phyloP scores from a whole-genome alignment of 2,888 invertebrate genomes.

The Plusia festucae region DNA sequence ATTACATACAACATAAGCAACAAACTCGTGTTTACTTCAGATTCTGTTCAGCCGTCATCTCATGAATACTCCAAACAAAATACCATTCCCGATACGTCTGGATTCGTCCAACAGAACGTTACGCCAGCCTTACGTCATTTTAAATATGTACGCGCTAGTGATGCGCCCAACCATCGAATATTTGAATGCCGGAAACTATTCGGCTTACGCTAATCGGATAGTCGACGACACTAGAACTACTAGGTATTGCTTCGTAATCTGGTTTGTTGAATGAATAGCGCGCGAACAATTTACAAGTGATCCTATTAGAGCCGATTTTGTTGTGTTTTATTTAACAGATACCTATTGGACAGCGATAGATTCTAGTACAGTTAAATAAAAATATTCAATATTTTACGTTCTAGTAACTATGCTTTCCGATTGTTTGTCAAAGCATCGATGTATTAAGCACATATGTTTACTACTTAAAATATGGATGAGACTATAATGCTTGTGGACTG shows the following conservation, averaged over 20 bases:
- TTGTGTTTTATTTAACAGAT: constrained; percentile 37
- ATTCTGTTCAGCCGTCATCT: constrained; percentile 3
- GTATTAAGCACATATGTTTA: background rate
- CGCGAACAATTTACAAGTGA: constrained; percentile 35
- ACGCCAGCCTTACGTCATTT: constrained; percentile 19
- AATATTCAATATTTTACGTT: background rate
- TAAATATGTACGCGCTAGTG: constrained; percentile 49
- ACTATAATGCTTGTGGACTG: background rate
- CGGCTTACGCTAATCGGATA: constrained; percentile 54
- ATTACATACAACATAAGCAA: constrained; percentile 22
- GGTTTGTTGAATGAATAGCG: constrained; percentile 41
- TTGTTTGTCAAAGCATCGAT: background rate
- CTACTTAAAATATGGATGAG: background rate
- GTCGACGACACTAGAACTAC: constrained; percentile 25
- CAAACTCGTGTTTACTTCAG: constrained; percentile 13
- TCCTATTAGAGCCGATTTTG: constrained; percentile 37
- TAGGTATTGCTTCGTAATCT: constrained; percentile 47
- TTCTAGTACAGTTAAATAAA: constrained; percentile 5
- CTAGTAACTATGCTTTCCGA: background rate
- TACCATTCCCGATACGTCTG: constrained; percentile 25
- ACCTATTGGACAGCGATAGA: constrained; percentile 12
- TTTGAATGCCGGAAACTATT: constrained; percentile 34
- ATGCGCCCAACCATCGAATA: constrained; percentile 19
- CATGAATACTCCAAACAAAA: constrained; percentile 26
- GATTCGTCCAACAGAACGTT: constrained; percentile 25